These are phyloP conservation scores for Falco columbarius DNA, from an alignment of 2,797 vertebrate species.

Conservation along the genomic window DNA sequence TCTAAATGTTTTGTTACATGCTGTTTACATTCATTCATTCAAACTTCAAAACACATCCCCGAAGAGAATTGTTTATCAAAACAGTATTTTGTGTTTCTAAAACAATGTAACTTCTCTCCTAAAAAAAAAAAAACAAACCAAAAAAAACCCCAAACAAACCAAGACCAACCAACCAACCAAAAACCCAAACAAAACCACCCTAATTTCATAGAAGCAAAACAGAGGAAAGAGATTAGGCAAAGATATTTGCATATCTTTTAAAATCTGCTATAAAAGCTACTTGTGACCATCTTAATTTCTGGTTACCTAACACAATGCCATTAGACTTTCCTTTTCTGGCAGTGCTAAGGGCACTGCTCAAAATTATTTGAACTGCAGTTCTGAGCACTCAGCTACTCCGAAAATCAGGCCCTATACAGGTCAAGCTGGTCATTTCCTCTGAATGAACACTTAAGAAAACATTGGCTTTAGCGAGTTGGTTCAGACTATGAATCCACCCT, in stretches of 20 bases:
- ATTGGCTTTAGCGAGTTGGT: background rate
- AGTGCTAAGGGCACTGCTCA: background rate
- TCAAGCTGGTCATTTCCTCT: conserved; percentile 16
- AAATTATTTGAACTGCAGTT: conserved; percentile 1
- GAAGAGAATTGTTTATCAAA: background rate
- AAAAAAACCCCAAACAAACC: background rate
- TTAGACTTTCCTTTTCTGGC: background rate
- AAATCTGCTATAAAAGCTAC: background rate
- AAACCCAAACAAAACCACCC: background rate
- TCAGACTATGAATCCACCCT: background rate
- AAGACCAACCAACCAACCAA: background rate
- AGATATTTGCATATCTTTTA: background rate
- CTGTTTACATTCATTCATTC: background rate
- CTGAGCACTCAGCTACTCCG: background rate
- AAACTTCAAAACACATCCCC: background rate
- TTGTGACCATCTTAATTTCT: background rate
- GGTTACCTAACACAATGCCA: background rate
- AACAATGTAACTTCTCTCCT: background rate
- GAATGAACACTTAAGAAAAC: conserved; percentile 10
- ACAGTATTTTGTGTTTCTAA: background rate
- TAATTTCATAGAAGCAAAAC: background rate
- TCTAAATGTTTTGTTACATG: background rate
- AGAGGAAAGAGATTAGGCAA: background rate
- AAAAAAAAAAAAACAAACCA: background rate
- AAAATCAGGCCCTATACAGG: background rate